phyloP scores from a whole-genome alignment of 1,140 invertebrate species.

The Drosophila ambigua region DNA sequence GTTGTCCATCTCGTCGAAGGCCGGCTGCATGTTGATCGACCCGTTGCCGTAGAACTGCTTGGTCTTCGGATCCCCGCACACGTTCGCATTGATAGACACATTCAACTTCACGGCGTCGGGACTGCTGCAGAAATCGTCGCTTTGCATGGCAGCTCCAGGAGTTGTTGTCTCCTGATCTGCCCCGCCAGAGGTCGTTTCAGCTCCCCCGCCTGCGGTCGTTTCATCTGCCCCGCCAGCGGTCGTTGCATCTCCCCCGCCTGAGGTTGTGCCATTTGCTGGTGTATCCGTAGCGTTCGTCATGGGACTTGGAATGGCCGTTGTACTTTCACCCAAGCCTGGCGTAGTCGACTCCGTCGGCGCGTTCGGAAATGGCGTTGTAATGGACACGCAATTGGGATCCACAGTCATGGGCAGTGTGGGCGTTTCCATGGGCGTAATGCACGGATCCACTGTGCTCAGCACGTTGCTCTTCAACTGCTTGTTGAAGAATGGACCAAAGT shows the following conservation, averaged over 20 bases:
- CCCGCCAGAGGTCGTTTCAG: neutral
- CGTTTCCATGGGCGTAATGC: conserved; percentile 3
- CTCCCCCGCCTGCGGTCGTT: neutral
- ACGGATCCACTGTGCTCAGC: conserved; percentile 11
- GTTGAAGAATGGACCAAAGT: conserved; percentile 34
- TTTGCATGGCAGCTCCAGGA: neutral
- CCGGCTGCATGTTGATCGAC: conserved; percentile 53
- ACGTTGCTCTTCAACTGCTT: conserved; percentile 21
- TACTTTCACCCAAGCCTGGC: neutral
- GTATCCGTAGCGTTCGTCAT: neutral
- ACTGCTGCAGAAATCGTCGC: conserved; percentile 21
- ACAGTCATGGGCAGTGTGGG: conserved; percentile 20
- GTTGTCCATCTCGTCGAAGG: neutral
- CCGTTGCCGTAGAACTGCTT: conserved; percentile 73
- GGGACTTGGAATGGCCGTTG: neutral
- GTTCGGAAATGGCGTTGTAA: neutral
- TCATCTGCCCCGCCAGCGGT: neutral
- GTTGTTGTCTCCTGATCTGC: neutral
- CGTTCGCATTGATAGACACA: conserved; percentile 63
- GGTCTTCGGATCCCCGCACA: conserved; percentile 59
- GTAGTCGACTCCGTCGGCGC: neutral
- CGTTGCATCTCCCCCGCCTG: neutral
- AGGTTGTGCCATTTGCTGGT: neutral
- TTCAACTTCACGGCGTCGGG: conserved; percentile 62
- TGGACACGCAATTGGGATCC: conserved; percentile 52